Base-by-base conservation (phyloP, 2,888 invertebrate genomes). In the Orthosia cruda region DNA sequence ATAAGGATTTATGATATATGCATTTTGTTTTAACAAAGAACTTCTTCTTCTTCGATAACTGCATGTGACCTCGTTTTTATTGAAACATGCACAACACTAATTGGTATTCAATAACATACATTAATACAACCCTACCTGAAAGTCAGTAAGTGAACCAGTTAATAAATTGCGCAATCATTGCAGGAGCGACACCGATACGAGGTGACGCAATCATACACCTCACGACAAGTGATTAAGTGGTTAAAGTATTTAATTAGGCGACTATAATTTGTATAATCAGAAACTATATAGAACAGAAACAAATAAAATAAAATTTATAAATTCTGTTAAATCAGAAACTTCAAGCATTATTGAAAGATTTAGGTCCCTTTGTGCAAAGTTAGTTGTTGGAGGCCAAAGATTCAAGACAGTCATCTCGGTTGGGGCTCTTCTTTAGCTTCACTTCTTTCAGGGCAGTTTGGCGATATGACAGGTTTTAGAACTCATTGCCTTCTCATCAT, bases 101-200 rank as follows among this genome's bases (percentile, higher is more conserved):
- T 58, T 47, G 13, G 3, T 20, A 13, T 45, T 12, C 15, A 52
- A 26, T 61, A 23, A 47, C 52, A 13, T 18, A 26, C 12, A 16
- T 47, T 63, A 55, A 32, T 23, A 16, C 40, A 74, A 26, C 18
- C 4, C 0, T 32, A 72, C 2, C 52, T 54, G 58, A 26, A 67
- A 80, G 54, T 70, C 11, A 71, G 55, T 49, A 13, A 70, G 61
- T 62, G 13, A 49, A 62, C n/a, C 1, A 58, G 49, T 52, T 9
- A n/a, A 57, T 64, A 62, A 65, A 68, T 57, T 65, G 61, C 52
- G n/a, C 49, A 64, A 66, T 62, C 9, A 62, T 61, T 12, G 18
- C 12, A 15, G 15, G 16, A 80, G 23, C 65, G 55, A 55, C n/a
- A 55, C 4, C 7, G 13, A 23, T 23, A 40, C 16, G 0, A 9